A percentile compares a stretch with the other conserved stretches of the same genome.
Conservation (phyloP, 2,888 invertebrate species). For the Leucozona laternaria region DNA sequence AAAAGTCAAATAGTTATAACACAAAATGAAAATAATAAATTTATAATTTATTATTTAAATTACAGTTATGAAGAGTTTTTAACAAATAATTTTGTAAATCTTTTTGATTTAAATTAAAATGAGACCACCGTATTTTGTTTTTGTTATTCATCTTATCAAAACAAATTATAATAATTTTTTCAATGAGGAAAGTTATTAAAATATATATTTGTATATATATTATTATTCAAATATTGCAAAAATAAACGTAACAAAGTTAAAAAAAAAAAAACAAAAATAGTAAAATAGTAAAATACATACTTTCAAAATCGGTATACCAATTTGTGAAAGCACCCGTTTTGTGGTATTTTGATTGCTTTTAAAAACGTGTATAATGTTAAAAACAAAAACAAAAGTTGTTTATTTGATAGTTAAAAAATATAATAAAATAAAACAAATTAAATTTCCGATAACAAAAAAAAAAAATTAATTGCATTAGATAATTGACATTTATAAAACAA, state of each 20-base stretch:
- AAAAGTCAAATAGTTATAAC: slow-evolving; percentile 29
- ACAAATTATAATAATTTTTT: slow-evolving; percentile 31
- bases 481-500: slow-evolving; percentile 57
- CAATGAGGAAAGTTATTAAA: slow-evolving; percentile 32
- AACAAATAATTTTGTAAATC: slow-evolving; percentile 58
- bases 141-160: slow-evolving; percentile 57
- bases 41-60: slow-evolving; percentile 29
- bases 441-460: slow-evolving; percentile 28
- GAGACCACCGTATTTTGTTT: slow-evolving; percentile 70
- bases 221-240: slow-evolving; percentile 5
- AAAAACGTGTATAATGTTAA: slow-evolving; percentile 59
- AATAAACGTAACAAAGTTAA: slow-evolving; percentile 34
- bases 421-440: slow-evolving; percentile 30
- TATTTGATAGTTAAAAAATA: slow-evolving; percentile 69
- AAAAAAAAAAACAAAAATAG: not conserved
- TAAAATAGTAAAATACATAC: slow-evolving; percentile 16
- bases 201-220: slow-evolving; percentile 30
- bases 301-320: slow-evolving; percentile 53
- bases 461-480: slow-evolving; percentile 53
- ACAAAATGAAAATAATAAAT: slow-evolving; percentile 14
- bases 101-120: slow-evolving; percentile 71
- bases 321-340: slow-evolving; percentile 67
- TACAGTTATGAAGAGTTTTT: slow-evolving; percentile 36
- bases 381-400: slow-evolving; percentile 44
- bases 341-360: slow-evolving; percentile 66